A percentile compares a stretch with the other conserved stretches of the same genome.
phyloP scores from a whole-genome alignment of 2,113 vertebrate genomes.

The Ciconia boyciana region DNA sequence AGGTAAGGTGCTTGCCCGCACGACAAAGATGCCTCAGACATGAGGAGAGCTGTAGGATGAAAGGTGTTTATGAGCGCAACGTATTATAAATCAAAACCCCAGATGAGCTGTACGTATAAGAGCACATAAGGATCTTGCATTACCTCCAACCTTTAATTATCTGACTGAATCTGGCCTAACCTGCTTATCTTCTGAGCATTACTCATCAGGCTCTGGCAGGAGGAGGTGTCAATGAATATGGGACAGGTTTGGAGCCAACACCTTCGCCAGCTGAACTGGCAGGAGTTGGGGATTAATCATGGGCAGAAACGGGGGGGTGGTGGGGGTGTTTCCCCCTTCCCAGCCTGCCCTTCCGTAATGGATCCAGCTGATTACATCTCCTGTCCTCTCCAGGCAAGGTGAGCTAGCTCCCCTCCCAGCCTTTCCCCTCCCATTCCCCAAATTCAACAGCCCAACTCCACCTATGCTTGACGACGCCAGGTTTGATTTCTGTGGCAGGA shows the following conservation, averaged over 20 bases:
- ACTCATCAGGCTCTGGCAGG: background rate
- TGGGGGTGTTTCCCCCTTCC: background rate
- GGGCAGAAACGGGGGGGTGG: background rate
- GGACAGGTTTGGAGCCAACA: background rate
- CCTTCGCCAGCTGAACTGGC: background rate
- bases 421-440: background rate
- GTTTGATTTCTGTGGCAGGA: background rate
- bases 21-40: background rate
- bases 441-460: background rate
- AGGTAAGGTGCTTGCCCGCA: background rate
- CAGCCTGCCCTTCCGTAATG: background rate
- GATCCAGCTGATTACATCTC: background rate
- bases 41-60: background rate
- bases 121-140: background rate
- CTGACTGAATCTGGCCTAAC: constrained; percentile 29
- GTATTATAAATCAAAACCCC: background rate
- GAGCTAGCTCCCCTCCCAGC: background rate
- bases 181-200: constrained; percentile 47
- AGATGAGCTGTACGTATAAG: background rate
- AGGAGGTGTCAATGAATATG: background rate
- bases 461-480: background rate
- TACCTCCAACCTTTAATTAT: constrained; percentile 23
- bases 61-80: background rate
- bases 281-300: background rate
- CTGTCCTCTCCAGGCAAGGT: background rate